A percentile compares a stretch with the other conserved stretches of the same genome.
Conservation (phyloP, 2,113 vertebrate genomes). For the Chascanopsetta lugubris region DNA sequence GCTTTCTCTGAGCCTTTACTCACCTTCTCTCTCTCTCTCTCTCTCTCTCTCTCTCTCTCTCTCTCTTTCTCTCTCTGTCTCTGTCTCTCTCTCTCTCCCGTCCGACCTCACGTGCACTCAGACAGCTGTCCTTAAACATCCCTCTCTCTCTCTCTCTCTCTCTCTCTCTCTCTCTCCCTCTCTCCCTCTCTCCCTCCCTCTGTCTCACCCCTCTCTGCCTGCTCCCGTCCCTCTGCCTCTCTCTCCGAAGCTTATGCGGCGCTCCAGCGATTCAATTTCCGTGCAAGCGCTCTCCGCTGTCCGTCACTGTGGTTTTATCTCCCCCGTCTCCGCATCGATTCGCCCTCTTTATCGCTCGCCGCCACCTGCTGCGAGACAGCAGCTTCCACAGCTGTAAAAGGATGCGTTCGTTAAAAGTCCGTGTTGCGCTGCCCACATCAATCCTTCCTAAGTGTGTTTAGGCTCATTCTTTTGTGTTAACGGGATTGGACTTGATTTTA, state of each 20-base stretch:
- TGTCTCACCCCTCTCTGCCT: conserved; percentile 26
- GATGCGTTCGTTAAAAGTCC: conserved; percentile 62
- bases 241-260: conserved; percentile 85
- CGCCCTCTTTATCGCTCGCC: conserved; percentile 87
- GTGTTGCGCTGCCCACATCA: conserved; percentile 12
- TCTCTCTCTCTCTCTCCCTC: conserved; percentile 29
- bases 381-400: conserved; percentile 50
- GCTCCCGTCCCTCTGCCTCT: conserved; percentile 48
- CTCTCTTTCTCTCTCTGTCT: too few relatives aligned
- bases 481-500: too few relatives aligned
- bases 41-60: not conserved
- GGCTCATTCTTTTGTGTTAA: not conserved
- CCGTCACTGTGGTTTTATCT: conserved; percentile 85
- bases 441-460: conserved; percentile 14
- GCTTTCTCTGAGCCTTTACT: too few relatives aligned
- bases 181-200: conserved; percentile 53
- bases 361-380: conserved; percentile 82
- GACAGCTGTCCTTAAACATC: conserved; percentile 36
- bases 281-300: conserved; percentile 81
- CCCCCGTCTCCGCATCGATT: conserved; percentile 80
- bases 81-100: conserved; percentile 38
- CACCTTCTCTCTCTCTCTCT: not conserved
- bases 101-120: conserved; percentile 36
- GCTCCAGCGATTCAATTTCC: conserved; percentile 93
- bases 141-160: conserved; percentile 42